Percentiles rank a stretch among this genome's conserved stretches.
Conservation (phyloP, 2,888 invertebrate species). For the Cantharis rufa region DNA sequence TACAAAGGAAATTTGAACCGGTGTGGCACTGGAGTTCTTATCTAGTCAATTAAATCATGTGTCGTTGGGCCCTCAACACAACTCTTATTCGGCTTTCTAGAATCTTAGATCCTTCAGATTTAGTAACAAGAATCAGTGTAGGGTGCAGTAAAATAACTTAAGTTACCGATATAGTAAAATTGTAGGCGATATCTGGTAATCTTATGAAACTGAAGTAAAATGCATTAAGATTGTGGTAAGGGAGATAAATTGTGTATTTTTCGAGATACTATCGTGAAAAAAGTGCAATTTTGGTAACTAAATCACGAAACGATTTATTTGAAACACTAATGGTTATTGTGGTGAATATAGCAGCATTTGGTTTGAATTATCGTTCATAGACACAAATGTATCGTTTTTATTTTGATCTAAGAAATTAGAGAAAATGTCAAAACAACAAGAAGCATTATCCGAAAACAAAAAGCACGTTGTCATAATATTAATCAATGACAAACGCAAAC, state of each 20-base stretch:
- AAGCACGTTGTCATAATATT: neutral
- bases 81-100: neutral
- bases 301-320: neutral
- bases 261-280: neutral
- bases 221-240: neutral
- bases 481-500: constrained; percentile 1
- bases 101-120: neutral
- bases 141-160: neutral
- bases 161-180: neutral
- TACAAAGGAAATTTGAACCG: neutral
- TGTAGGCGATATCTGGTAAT: neutral
- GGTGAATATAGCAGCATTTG: neutral
- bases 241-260: neutral
- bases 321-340: neutral
- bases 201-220: neutral
- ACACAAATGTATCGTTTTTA: neutral
- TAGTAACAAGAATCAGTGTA: neutral
- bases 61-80: neutral
- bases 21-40: neutral
- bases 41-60: neutral
- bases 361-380: neutral
- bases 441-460: neutral
- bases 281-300: neutral
- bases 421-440: neutral
- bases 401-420: neutral